These are phyloP conservation scores for Parapsyche elsis DNA, from an alignment of 1,140 invertebrate species.

Conservation along the genomic window DNA sequence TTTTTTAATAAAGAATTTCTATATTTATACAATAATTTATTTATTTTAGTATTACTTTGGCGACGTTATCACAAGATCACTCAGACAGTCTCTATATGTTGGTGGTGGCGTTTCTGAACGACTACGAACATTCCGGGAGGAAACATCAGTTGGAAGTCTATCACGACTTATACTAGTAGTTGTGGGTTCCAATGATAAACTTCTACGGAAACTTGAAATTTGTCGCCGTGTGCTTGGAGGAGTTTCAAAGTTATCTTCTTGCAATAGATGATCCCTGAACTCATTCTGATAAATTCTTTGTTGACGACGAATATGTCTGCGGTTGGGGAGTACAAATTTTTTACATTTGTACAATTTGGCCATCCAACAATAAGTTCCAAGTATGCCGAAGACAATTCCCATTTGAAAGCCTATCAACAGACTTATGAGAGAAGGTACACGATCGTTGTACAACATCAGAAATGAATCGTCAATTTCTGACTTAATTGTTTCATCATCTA, in stretches of 20 bases:
- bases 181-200: slow-evolving; percentile 41
- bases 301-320: slow-evolving; percentile 51
- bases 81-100: slow-evolving; percentile 61
- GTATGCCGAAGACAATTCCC: slow-evolving; percentile 63
- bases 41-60: background rate
- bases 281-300: background rate
- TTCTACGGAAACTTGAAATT: slow-evolving; percentile 53
- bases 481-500: slow-evolving; percentile 25
- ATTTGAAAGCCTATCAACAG: slow-evolving; percentile 63
- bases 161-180: background rate
- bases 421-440: slow-evolving; percentile 63
- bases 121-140: background rate
- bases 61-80: slow-evolving; percentile 37
- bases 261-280: slow-evolving; percentile 48
- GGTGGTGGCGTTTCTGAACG: slow-evolving; percentile 64
- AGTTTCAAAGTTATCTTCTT: slow-evolving; percentile 60
- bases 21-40: background rate
- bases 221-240: slow-evolving; percentile 61
- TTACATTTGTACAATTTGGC: slow-evolving; percentile 60
- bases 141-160: background rate
- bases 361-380: slow-evolving; percentile 64
- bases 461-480: slow-evolving; percentile 57
- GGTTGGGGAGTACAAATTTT: slow-evolving; percentile 56
- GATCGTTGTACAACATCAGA: slow-evolving; percentile 62
- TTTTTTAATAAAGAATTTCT: slow-evolving; percentile 33